Evolutionary conservation across 2,888 invertebrate species (phyloP).

Genomic region (Macaria liturata): DNA sequence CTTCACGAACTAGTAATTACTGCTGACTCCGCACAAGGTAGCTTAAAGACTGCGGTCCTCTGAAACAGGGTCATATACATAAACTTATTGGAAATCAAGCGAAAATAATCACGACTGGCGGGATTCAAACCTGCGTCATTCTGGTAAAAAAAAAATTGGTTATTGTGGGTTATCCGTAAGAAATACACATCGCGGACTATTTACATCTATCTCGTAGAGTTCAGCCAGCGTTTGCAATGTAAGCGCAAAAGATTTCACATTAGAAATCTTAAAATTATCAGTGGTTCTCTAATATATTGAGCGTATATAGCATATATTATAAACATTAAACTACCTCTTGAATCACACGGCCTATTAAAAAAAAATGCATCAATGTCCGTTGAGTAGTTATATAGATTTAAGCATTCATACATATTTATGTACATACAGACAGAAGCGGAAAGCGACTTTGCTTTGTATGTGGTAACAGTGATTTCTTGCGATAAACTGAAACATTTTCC

Average conservation of each 20-base stretch:
- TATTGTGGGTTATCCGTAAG: no score
- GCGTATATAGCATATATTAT: not conserved
- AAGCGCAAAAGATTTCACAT: not conserved
- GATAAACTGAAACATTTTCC: not conserved
- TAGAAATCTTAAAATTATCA: not conserved
- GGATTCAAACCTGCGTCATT: no score
- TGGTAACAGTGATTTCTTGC: not conserved
- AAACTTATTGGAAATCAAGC: not conserved
- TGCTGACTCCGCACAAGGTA: constrained; percentile 14
- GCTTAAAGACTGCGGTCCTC: not conserved
- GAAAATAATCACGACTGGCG: no score
- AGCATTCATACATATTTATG: not conserved
- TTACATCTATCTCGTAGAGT: no score
- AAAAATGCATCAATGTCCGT: not conserved
- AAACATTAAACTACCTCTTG: not conserved
- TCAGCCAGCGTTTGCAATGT: not conserved
- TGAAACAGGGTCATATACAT: not conserved
- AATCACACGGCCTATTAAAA: no score
- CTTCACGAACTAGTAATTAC: constrained; percentile 18
- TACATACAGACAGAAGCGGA: not conserved
- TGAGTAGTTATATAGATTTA: not conserved
- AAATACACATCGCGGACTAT: no score
- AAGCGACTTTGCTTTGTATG: not conserved
- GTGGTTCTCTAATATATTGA: not conserved
- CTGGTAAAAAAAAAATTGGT: no score